Evolutionary conservation across 2,888 invertebrate genomes (phyloP).

Genomic region (Panzeria rudis): DNA sequence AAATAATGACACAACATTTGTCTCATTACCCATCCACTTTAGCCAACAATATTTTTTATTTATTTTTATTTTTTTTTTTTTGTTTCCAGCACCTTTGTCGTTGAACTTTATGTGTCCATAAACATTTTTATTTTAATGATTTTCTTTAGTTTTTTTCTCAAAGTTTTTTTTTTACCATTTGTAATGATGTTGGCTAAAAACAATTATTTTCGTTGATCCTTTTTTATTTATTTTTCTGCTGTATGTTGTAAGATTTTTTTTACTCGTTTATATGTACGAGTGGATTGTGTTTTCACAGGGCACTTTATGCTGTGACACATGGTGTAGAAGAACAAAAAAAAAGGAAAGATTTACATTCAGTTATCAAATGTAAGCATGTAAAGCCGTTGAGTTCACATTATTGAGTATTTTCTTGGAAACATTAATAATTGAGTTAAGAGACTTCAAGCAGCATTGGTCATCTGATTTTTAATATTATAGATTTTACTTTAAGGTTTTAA

Average conservation of each 20-base stretch:
- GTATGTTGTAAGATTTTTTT: slow-evolving; percentile 27
- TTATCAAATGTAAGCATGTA: slow-evolving; percentile 33
- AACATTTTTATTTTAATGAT: slow-evolving; percentile 82
- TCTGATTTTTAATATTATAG: slow-evolving; percentile 5
- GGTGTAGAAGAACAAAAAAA: slow-evolving; percentile 5
- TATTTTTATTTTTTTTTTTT: slow-evolving; percentile 16
- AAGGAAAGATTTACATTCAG: slow-evolving; percentile 30
- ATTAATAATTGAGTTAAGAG: slow-evolving; percentile 63
- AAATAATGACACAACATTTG: slow-evolving; percentile 44
- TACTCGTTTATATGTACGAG: not conserved
- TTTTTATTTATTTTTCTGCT: slow-evolving; percentile 14
- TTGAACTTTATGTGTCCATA: slow-evolving; percentile 76
- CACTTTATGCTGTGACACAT: slow-evolving; percentile 32
- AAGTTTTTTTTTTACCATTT: slow-evolving; percentile 31
- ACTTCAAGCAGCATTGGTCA: slow-evolving; percentile 35
- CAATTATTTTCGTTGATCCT: slow-evolving; percentile 50
- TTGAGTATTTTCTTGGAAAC: slow-evolving; percentile 62
- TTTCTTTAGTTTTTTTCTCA: slow-evolving; percentile 75
- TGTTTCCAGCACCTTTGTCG: slow-evolving; percentile 62
- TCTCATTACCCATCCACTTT: slow-evolving; percentile 48
- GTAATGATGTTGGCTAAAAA: slow-evolving; percentile 41
- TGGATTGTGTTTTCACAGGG: slow-evolving; percentile 11
- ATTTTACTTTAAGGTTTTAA: not conserved
- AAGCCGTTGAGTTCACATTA: slow-evolving; percentile 58
- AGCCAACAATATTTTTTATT: slow-evolving; percentile 10